Evolutionary conservation across 2,888 invertebrate species (phyloP).

Genomic region (Agonum fuliginosum): DNA sequence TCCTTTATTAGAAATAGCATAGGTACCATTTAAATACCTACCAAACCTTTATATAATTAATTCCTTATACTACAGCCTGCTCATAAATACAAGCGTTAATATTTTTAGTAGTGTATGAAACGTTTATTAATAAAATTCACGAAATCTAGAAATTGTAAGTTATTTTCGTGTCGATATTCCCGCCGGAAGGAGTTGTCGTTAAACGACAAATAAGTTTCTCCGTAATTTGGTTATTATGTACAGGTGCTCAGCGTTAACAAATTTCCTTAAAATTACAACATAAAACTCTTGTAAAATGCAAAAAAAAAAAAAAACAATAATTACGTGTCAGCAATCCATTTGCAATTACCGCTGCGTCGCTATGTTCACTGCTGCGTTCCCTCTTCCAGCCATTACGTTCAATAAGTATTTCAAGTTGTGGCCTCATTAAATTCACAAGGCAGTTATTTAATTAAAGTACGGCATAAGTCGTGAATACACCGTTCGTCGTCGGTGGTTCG

Average conservation of each 20-base stretch:
- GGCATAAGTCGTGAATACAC: slow-evolving; percentile 22
- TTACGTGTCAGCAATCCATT: slow-evolving; percentile 39
- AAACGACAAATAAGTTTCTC: neutral
- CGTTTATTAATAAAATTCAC: too few species aligned
- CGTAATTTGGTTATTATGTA: neutral
- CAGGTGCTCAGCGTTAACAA: neutral
- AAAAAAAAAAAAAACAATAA: slow-evolving; percentile 28
- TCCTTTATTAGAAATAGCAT: too few species aligned
- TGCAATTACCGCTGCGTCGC: slow-evolving; percentile 31
- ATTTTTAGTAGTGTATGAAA: too few species aligned
- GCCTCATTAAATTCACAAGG: slow-evolving; percentile 43
- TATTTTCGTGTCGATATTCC: too few species aligned
- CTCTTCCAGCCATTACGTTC: neutral
- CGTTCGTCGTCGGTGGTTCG: slow-evolving; percentile 7
- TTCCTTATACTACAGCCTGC: too few species aligned
- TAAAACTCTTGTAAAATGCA: neutral
- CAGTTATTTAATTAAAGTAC: slow-evolving; percentile 37
- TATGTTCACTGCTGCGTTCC: neutral
- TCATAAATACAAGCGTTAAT: too few species aligned
- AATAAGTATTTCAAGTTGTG: slow-evolving; percentile 42
- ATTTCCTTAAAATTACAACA: neutral
- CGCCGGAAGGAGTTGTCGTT: neutral
- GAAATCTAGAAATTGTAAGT: too few species aligned
- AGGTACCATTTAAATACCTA: too few species aligned
- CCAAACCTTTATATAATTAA: too few species aligned